Evolutionary conservation across 2,888 invertebrate species (phyloP).

Genomic region (Agrypnus murinus): DNA sequence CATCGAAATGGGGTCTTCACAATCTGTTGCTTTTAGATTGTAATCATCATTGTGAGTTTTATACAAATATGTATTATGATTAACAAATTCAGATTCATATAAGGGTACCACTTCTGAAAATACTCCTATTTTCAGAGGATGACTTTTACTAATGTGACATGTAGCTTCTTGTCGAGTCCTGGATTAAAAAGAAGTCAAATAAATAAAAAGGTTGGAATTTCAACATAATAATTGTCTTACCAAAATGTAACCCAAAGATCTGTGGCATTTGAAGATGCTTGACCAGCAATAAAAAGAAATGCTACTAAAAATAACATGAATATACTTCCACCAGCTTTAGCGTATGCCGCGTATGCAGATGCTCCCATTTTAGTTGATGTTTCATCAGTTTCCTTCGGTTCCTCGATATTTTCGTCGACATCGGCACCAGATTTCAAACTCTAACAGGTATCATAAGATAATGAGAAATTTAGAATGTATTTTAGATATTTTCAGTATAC

Average conservation of each 20-base stretch:
- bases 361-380: conserved; percentile 44
- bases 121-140: background rate
- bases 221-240: conserved; percentile 42
- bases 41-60: background rate
- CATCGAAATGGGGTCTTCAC: conserved; percentile 7
- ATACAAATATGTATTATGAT: background rate
- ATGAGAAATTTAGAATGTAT: too few relatives aligned
- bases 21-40: background rate
- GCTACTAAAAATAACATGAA: conserved; percentile 46
- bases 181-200: conserved; percentile 51
- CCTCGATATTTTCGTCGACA: conserved; percentile 49
- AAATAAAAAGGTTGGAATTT: too few relatives aligned
- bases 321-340: conserved; percentile 52
- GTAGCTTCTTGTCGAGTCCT: conserved; percentile 42
- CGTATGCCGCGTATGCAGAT: conserved; percentile 51
- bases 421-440: conserved; percentile 36
- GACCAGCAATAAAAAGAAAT: conserved; percentile 45
- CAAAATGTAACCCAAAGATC: conserved; percentile 58
- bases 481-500: too few relatives aligned
- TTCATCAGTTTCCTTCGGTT: conserved; percentile 52
- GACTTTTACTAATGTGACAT: background rate
- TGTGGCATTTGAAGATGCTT: conserved; percentile 50
- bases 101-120: background rate
- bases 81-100: background rate
- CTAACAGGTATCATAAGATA: too few relatives aligned